Conservation (phyloP, 2,888 invertebrate genomes). For the Drosophila recens region DNA sequence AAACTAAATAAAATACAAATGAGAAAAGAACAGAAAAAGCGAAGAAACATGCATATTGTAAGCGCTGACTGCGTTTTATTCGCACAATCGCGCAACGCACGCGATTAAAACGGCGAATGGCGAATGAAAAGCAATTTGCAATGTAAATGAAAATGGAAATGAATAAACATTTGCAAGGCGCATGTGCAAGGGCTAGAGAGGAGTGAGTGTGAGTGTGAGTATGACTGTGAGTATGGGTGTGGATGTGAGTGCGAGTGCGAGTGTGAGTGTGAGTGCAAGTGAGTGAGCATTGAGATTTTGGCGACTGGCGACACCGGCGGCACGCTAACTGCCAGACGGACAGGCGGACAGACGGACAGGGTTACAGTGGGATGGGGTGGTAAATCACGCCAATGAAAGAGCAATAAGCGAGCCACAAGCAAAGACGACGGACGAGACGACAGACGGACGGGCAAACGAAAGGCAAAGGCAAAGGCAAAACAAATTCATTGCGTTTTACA, state of each 20-base stretch:
- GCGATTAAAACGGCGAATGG: conserved; percentile 64
- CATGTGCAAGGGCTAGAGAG: conserved; percentile 57
- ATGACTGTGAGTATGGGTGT: conserved; percentile 3
- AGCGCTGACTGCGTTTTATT: conserved; percentile 51
- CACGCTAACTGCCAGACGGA: conserved; percentile 58
- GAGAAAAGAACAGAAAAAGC: neutral
- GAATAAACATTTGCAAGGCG: conserved; percentile 59
- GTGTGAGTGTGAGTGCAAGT: conserved; percentile 10
- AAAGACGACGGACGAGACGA: conserved; percentile 1
- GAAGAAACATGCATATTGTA: conserved; percentile 51
- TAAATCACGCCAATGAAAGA: conserved; percentile 66
- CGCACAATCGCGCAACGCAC: conserved; percentile 64
- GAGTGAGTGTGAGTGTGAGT: conserved; percentile 10
- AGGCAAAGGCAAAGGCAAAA: conserved; percentile 41
- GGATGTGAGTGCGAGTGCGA: conserved; percentile 6
- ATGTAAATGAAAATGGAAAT: conserved; percentile 67
- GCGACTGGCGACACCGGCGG: conserved; percentile 52
- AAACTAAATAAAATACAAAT: neutral
- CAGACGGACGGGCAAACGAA: conserved; percentile 14
- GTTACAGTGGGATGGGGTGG: neutral
- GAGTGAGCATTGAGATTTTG: conserved; percentile 61
- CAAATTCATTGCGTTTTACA: conserved; percentile 79
- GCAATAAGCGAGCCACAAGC: conserved; percentile 32
- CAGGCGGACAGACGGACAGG: neutral
- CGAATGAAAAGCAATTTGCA: conserved; percentile 73